phyloP scores from a whole-genome alignment of 2,888 invertebrate species.

The Acronicta leporina region DNA sequence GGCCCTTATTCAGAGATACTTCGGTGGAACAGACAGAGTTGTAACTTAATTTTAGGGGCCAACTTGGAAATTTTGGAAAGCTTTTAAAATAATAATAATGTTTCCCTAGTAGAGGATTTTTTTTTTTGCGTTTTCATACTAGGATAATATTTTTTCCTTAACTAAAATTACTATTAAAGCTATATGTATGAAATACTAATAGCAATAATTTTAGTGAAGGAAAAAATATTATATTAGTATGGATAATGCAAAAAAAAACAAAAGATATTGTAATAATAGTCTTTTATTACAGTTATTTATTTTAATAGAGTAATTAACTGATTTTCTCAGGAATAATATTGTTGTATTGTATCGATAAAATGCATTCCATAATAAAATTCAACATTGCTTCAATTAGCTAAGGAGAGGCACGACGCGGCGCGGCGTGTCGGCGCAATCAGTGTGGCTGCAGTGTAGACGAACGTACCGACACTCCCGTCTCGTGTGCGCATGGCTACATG shows the following conservation, averaged over 20 bases:
- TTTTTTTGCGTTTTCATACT: too few relatives aligned
- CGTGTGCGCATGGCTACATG: conserved; percentile 12
- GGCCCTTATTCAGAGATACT: conserved; percentile 26
- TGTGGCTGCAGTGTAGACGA: conserved; percentile 19
- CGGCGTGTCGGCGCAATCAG: conserved; percentile 7
- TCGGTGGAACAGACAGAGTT: conserved; percentile 6
- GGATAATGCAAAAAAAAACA: too few relatives aligned
- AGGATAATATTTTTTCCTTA: too few relatives aligned
- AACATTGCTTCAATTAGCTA: conserved; percentile 20
- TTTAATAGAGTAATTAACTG: too few relatives aligned
- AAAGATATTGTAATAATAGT: too few relatives aligned
- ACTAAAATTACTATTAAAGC: too few relatives aligned
- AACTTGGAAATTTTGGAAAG: not conserved
- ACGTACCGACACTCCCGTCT: conserved; percentile 13
- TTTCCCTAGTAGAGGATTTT: too few relatives aligned
- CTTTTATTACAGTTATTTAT: too few relatives aligned
- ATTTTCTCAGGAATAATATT: not conserved
- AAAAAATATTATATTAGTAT: too few relatives aligned
- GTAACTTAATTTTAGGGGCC: not conserved
- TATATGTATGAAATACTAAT: too few relatives aligned
- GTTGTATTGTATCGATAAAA: not conserved
- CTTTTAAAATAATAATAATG: too few relatives aligned
- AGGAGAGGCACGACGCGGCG: conserved; percentile 16
- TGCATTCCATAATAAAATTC: not conserved
- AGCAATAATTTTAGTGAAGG: too few relatives aligned